Percentiles rank a stretch among this genome's conserved stretches.
Evolutionary conservation across 1,140 invertebrate genomes (phyloP).

Genomic region (Asobara japonica): DNA sequence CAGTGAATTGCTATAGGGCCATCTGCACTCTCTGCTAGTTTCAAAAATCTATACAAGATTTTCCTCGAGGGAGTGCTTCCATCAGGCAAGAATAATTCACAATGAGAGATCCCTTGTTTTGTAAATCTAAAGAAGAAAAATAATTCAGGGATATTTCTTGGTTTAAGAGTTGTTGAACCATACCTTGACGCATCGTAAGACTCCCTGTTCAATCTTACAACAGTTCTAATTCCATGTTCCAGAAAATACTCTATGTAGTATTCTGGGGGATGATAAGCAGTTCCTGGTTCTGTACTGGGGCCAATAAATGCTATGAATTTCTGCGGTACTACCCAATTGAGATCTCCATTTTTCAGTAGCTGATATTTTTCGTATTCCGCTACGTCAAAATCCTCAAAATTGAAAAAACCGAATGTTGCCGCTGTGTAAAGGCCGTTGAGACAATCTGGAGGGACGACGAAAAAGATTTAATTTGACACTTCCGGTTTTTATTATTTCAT

Average conservation of each 20-base stretch:
- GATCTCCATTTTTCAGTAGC: constrained; percentile 81
- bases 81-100: constrained; percentile 85
- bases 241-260: constrained; percentile 84
- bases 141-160: background rate
- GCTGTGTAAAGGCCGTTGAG: constrained; percentile 90
- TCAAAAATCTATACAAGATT: constrained; percentile 79
- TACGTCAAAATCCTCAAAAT: constrained; percentile 93
- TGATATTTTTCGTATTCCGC: constrained; percentile 88
- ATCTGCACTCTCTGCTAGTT: constrained; percentile 75
- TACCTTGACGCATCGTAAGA: constrained; percentile 75
- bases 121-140: constrained; percentile 69
- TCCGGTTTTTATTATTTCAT: no score
- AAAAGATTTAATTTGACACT: constrained; percentile 29
- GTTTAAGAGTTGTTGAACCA: background rate
- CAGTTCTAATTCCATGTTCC: constrained; percentile 76
- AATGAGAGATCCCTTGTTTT: constrained; percentile 78
- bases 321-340: constrained; percentile 85
- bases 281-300: constrained; percentile 74
- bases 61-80: constrained; percentile 77
- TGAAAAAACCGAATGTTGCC: constrained; percentile 85
- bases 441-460: constrained; percentile 78
- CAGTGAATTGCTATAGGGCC: constrained; percentile 87
- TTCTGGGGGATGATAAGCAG: constrained; percentile 78
- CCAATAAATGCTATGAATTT: constrained; percentile 87
- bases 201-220: constrained; percentile 81